Percentiles rank a stretch among this genome's conserved stretches.
Conservation (phyloP, 2,797 vertebrate species). For the Hippoglossus hippoglossus region DNA sequence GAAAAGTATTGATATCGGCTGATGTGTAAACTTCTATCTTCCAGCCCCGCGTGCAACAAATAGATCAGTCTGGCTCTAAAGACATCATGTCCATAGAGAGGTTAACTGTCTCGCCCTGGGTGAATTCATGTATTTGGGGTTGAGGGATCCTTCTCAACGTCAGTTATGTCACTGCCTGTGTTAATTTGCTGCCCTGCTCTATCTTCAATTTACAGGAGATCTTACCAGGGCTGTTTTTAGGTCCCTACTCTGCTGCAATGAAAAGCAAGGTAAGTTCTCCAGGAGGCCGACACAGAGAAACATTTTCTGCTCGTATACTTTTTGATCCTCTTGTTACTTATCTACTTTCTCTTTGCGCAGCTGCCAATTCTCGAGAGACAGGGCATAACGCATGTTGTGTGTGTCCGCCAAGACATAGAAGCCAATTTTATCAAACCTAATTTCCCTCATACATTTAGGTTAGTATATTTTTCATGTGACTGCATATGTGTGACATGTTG, state of each 20-base stretch:
- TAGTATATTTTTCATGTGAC: conserved; percentile 55
- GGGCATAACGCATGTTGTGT: conserved; percentile 97
- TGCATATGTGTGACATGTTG: neutral
- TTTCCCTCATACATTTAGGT: conserved; percentile 98
- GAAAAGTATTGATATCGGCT: too few species aligned
- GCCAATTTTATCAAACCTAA: conserved; percentile 99
- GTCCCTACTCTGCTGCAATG: conserved; percentile 98
- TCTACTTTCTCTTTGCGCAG: conserved; percentile 75
- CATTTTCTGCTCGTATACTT: neutral
- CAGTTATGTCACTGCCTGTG: neutral
- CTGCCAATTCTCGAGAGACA: conserved; percentile 94
- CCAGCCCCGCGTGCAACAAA: too few species aligned
- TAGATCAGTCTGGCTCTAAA: neutral
- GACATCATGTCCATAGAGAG: neutral
- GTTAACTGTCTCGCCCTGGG: neutral
- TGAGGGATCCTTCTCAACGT: neutral
- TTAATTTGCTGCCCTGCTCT: conserved; percentile 3
- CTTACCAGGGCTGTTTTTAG: conserved; percentile 97
- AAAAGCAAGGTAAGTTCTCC: conserved; percentile 93
- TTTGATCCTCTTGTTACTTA: neutral
- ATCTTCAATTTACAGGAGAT: conserved; percentile 88
- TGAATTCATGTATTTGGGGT: neutral
- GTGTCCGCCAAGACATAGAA: conserved; percentile 98
- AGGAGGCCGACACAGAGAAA: neutral
- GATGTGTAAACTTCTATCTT: too few species aligned